Base-by-base conservation (phyloP, 2,113 vertebrate species). In the Falco punctatus region DNA sequence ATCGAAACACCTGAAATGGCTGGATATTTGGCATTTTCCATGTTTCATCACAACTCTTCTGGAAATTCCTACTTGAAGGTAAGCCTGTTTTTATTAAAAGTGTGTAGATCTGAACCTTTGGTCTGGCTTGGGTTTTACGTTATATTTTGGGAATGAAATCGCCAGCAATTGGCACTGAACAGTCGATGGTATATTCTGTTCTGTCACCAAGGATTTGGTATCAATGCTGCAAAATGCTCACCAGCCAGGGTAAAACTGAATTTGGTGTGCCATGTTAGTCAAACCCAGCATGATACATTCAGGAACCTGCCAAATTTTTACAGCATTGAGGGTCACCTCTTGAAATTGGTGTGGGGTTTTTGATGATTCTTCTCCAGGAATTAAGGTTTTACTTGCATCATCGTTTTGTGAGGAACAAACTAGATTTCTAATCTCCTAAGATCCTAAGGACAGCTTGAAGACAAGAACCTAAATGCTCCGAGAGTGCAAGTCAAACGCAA, bases 11-110 rank as follows among this genome's bases (percentile, higher is more conserved):
- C 75, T 61, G 15, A 48, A 94, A 94, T 69, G 23, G 65, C 35
- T 79, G 74, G 30, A 27, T 80, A 57, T 94, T 67, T 61, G 95
- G 80, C 33, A 38, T 73, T 92, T 90, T 86, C 78, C 5, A 15
- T 52, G 92, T 65, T 51, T 92, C 79, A 28, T 92, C 80, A 40
- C 58, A 57, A 55, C 84, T 90, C 51, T 72, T 70, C 48, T 93
- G 96, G 62, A 73, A 94, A 93, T 83, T 73, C 79, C 89, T 85
- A 55, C 66, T 80, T 61, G 26, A 94, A 98, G 98, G 97, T 98
- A 98, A 98, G 96, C 17, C 61, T 23, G 18, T 62, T 90, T 32
- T 61, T 95, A n/a, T 46, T 35, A 19, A 15, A 51, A 81, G 38
- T 28, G 40, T 4, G 1, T 61, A 24, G 28, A 52, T 55, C 40